Conservation (phyloP, 23 tunicate species). For the Styela clava region DNA sequence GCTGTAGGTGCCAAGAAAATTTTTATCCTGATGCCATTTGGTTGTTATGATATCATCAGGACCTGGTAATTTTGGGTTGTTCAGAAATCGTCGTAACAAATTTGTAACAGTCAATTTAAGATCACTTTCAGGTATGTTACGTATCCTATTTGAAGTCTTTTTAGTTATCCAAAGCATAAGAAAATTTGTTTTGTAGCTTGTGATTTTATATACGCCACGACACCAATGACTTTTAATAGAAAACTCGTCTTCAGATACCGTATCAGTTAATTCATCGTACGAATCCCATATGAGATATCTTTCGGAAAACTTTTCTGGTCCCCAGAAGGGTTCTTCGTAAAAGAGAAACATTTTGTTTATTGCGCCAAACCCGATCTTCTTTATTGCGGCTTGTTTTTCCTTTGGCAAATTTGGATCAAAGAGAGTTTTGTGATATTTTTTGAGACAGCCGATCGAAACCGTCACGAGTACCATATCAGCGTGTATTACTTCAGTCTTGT, state of each 20-base stretch:
- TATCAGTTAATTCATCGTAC: background rate
- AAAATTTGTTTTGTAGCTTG: background rate
- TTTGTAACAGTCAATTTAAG: background rate
- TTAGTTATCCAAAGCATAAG: background rate
- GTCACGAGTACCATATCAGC: slow-evolving; percentile 70
- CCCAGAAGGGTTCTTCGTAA: slow-evolving; percentile 46
- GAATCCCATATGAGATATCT: background rate
- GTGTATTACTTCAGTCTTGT: background rate
- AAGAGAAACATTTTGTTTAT: slow-evolving; percentile 26
- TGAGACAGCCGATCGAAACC: slow-evolving; percentile 42
- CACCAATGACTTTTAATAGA: background rate
- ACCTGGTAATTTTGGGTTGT: background rate
- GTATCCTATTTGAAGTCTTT: background rate
- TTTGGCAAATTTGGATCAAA: slow-evolving; percentile 32
- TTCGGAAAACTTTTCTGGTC: background rate
- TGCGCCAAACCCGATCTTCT: slow-evolving; percentile 36
- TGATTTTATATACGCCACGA: background rate
- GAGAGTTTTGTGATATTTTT: slow-evolving; percentile 7
- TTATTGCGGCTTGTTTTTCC: slow-evolving; percentile 19
- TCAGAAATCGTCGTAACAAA: background rate
- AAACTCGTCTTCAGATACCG: background rate
- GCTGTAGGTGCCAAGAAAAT: slow-evolving; percentile 37
- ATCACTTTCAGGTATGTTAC: background rate
- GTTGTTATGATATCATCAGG: slow-evolving; percentile 18
- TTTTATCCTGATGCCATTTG: slow-evolving; percentile 18